Evolutionary conservation across 2,797 vertebrate species (phyloP).

Genomic region (Crypturellus tataupa): DNA sequence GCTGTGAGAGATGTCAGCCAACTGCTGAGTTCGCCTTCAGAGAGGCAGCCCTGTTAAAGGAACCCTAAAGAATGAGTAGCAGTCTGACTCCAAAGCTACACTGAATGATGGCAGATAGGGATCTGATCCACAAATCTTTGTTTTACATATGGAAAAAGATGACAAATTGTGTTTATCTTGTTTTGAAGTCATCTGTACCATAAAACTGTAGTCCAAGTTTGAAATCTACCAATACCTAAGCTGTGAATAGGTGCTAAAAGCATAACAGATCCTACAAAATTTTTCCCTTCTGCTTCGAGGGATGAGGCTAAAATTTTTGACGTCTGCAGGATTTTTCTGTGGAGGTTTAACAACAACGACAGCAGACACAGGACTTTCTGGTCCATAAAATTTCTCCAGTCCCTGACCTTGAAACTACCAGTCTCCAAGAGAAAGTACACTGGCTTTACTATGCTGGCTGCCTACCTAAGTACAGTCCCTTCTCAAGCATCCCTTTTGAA

Average conservation of each 20-base stretch:
- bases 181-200: background rate
- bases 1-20: background rate
- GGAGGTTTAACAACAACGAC: background rate
- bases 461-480: background rate
- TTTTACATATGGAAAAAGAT: background rate
- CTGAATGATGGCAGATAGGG: background rate
- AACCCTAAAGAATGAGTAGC: rapidly evolving
- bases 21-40: background rate
- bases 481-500: background rate
- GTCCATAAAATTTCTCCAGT: background rate
- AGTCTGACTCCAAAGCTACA: background rate
- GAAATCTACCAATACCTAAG: background rate
- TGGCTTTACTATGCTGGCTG: background rate
- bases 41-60: background rate
- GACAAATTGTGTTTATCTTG: background rate
- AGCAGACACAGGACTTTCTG: background rate
- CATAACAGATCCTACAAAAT: background rate
- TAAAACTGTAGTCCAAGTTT: background rate
- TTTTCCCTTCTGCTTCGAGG: background rate
- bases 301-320: background rate
- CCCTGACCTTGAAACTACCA: background rate
- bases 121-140: background rate
- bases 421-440: background rate
- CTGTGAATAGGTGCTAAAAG: background rate
- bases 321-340: constrained; percentile 1